A percentile compares a stretch with the other conserved stretches of the same genome.
Evolutionary conservation across 2,113 vertebrate genomes (phyloP).

Genomic region (Danio rerio): DNA sequence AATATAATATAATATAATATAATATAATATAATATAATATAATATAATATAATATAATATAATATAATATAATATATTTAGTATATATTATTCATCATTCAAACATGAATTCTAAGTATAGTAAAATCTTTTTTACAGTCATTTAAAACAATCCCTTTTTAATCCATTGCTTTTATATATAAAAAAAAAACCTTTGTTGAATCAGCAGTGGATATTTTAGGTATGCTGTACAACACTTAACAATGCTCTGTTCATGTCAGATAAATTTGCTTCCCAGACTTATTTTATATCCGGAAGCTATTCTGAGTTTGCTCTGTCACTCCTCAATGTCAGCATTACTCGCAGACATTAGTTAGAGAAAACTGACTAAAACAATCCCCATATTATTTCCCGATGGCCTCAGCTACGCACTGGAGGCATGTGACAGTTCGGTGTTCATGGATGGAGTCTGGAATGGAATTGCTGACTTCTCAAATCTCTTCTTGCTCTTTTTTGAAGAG

Average conservation of each 20-base stretch:
- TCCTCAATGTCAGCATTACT: constrained; percentile 36
- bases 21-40: background rate
- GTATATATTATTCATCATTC: background rate
- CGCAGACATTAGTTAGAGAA: constrained; percentile 6
- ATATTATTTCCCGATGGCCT: constrained; percentile 44
- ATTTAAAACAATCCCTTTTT: no score
- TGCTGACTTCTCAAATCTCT: constrained; percentile 63
- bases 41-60: background rate
- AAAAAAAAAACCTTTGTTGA: no score
- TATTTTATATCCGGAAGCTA: constrained; percentile 19
- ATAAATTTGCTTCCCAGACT: constrained; percentile 14
- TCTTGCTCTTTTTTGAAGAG: constrained; percentile 45
- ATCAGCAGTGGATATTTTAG: constrained; percentile 11
- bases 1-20: background rate
- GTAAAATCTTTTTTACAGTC: no score
- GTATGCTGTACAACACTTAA: background rate
- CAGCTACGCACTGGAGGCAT: constrained; percentile 48
- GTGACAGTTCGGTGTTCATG: constrained; percentile 52
- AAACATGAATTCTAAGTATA: no score
- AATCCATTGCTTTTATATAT: no score
- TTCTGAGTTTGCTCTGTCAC: constrained; percentile 31
- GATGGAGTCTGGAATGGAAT: constrained; percentile 46
- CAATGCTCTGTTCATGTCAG: constrained; percentile 3
- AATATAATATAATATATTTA: background rate
- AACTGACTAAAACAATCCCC: constrained; percentile 41